Conservation (phyloP, 2,797 vertebrate species). For the Mus minutoides region DNA sequence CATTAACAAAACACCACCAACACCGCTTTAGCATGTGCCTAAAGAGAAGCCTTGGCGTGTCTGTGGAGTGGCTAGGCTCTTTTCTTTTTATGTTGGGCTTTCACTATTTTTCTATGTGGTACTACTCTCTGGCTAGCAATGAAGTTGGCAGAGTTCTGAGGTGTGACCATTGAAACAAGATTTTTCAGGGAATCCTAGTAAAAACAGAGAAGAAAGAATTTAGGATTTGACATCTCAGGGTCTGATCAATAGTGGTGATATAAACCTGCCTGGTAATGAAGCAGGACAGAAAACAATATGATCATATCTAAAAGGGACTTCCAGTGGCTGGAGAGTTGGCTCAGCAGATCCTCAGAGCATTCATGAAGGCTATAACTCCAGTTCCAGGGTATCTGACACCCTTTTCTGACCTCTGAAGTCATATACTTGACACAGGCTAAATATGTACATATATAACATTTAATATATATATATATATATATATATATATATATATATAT, state of each 20-base stretch:
- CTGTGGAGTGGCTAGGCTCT: neutral
- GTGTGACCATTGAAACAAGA: neutral
- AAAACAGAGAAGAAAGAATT: neutral
- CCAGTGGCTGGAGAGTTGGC: neutral
- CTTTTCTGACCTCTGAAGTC: neutral
- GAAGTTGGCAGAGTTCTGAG: neutral
- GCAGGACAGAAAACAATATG: slow-evolving; percentile 4
- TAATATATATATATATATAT: too few species aligned
- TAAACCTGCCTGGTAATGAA: neutral
- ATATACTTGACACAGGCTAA: neutral
- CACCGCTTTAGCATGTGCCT: neutral
- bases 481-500: too few species aligned
- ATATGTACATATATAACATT: neutral
- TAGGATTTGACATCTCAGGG: neutral
- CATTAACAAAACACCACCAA: neutral
- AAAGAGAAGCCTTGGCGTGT: neutral
- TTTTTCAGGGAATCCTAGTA: neutral
- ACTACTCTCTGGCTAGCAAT: neutral
- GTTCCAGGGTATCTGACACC: neutral
- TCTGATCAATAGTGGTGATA: neutral
- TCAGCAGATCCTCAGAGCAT: neutral
- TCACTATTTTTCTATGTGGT: neutral
- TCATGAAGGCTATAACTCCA: neutral
- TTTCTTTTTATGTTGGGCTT: neutral
- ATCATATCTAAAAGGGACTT: neutral